Evolutionary conservation across 2,113 vertebrate species (phyloP), one percentile per base, ranked within the genome.

Genomic region (Stegostoma tigrinum): DNA sequence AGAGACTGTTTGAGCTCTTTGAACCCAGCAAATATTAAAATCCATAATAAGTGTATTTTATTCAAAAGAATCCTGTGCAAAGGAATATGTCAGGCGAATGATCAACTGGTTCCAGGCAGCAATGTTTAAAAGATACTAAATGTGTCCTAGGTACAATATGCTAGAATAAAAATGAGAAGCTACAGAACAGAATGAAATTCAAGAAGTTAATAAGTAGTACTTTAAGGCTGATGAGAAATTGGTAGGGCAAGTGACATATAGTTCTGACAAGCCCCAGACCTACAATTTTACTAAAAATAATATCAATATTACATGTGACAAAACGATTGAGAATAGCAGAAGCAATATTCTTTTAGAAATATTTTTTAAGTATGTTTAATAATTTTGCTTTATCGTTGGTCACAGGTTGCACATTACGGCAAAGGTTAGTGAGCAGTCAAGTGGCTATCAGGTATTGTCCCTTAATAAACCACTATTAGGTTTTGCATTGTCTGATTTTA

Each of bases 1-100:
- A 98, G 97, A 21, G 89, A 93, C 34, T 17, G 89, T 66, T 38
- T 93, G 89, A 98, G 97, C 97, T 96, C 96, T 97, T 96, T 93
- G 89, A 97, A 96, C 97, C 55, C 55, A 24, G 61, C 12, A 67
- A 93, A 64, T 93, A n/a, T 34, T n/a, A 61, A 34, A 23, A 66
- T 93, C 17, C 23, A 93, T 66, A 42, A 38, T 93, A 66, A 38
- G 17, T n/a, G 1, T 38, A 38, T 38, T 93, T 93, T 93, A 30
- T 42, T n/a, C 89, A 90, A 90, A 34, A 61, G 52, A 61, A 61
- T 19, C 61, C 34, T 66, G 34, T 23, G 61, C 0, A 19, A 93
- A 61, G 89, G 61, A 93, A 38, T 67, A 61, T 3, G 5, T 38
- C n/a, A n/a, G 61, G 89, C 89, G 67, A 93, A 64, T 93, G 61